phyloP scores from a whole-genome alignment of 1,140 invertebrate species.

The Pseudobourletiella spinata region DNA sequence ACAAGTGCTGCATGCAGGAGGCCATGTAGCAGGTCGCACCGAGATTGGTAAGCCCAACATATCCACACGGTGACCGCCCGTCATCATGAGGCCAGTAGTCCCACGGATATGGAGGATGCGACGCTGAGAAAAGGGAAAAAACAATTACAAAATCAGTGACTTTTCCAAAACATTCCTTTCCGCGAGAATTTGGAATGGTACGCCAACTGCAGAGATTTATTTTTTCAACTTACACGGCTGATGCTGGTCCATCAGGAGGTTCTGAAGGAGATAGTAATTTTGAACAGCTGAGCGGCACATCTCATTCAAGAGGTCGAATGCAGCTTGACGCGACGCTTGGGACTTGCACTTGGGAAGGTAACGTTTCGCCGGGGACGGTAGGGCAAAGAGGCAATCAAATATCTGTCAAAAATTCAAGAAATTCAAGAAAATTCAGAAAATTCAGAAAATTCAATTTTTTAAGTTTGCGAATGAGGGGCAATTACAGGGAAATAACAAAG shows the following conservation, averaged over 20 bases:
- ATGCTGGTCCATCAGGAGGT: constrained; percentile 73
- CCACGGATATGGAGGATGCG: constrained; percentile 80
- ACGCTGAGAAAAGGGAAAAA: constrained; percentile 53
- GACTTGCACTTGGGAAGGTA: constrained; percentile 89
- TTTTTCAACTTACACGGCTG: constrained; percentile 64
- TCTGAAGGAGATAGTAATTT: constrained; percentile 77
- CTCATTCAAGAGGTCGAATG: constrained; percentile 82
- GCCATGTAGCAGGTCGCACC: constrained; percentile 97
- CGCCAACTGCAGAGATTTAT: constrained; percentile 3
- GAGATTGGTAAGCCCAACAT: constrained; percentile 86
- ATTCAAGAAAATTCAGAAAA: constrained; percentile 7
- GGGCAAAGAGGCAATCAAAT: constrained; percentile 79
- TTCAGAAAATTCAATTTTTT: too few species aligned
- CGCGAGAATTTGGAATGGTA: not conserved
- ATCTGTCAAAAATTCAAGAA: constrained; percentile 46
- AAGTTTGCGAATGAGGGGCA: not conserved
- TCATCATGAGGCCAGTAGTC: constrained; percentile 96
- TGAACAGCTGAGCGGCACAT: constrained; percentile 68
- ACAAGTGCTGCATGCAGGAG: constrained; percentile 81
- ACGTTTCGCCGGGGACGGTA: constrained; percentile 71
- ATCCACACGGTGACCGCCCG: constrained; percentile 83
- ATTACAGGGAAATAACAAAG: constrained; percentile 45
- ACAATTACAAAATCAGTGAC: constrained; percentile 21
- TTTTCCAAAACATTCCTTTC: not conserved
- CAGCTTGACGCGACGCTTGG: constrained; percentile 70